phyloP scores from a whole-genome alignment of 2,888 invertebrate species.

The Callinectes sapidus region DNA sequence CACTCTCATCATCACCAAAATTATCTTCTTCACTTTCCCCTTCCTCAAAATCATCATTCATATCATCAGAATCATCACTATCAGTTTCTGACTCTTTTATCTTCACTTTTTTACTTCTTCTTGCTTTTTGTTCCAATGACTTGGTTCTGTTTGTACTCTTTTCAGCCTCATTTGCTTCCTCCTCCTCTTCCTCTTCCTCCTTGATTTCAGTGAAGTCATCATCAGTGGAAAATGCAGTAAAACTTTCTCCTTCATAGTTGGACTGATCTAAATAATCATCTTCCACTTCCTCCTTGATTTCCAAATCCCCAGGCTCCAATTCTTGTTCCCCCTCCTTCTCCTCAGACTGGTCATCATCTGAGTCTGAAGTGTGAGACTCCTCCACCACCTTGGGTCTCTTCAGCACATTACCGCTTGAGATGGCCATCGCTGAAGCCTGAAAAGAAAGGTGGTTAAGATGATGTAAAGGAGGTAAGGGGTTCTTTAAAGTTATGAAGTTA shows the following conservation, averaged over 20 bases:
- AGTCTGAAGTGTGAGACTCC: not conserved
- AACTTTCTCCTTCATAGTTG: not conserved
- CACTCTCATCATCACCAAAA: not conserved
- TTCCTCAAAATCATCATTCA: not conserved
- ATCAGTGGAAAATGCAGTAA: not conserved
- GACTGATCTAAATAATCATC: not conserved
- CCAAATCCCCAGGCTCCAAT: not conserved
- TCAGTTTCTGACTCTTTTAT: not conserved
- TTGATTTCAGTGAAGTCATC: not conserved
- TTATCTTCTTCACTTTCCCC: conserved; percentile 9
- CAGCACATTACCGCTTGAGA: not conserved
- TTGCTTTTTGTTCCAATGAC: not conserved
- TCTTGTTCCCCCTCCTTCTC: not conserved
- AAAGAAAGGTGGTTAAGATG: not conserved
- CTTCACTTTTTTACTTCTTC: not conserved
- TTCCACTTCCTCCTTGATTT: conserved; percentile 24
- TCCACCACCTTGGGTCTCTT: conserved; percentile 43
- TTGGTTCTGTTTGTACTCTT: not conserved
- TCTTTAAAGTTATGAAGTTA: not conserved
- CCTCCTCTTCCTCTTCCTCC: conserved; percentile 6
- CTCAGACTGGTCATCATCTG: not conserved
- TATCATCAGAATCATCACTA: not conserved
- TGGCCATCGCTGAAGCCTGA: conserved; percentile 27
- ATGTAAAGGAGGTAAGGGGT: not conserved
- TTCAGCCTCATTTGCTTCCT: not conserved